phyloP scores from a whole-genome alignment of 2,888 invertebrate species.

The Shargacucullia verbasci region DNA sequence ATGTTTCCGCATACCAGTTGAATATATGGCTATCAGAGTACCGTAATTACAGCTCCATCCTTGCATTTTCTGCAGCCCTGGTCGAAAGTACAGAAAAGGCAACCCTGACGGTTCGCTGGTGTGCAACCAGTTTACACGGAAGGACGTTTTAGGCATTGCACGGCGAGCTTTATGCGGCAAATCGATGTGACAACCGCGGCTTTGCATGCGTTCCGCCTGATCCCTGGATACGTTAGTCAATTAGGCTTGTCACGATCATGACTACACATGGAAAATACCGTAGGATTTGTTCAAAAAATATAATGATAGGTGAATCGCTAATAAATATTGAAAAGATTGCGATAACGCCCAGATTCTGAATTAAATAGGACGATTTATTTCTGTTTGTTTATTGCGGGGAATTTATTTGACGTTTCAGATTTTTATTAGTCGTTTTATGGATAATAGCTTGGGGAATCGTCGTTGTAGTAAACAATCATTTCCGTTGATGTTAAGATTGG shows the following conservation, averaged over 20 bases:
- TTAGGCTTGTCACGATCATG: conserved; percentile 69
- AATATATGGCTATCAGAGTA: conserved; percentile 40
- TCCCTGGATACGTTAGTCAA: conserved; percentile 68
- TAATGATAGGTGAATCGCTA: conserved; percentile 56
- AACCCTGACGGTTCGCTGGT: conserved; percentile 65
- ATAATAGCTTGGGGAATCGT: conserved; percentile 30
- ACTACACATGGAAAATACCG: conserved; percentile 59
- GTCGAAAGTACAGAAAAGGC: conserved; percentile 51
- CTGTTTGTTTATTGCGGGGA: conserved; percentile 33
- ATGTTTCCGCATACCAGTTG: conserved; percentile 29
- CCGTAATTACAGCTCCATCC: conserved; percentile 40
- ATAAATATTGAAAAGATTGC: conserved; percentile 55
- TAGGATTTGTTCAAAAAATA: conserved; percentile 50
- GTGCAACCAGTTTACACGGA: conserved; percentile 80
- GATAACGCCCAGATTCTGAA: conserved; percentile 47
- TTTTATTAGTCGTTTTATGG: conserved; percentile 42
- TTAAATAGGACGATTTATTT: conserved; percentile 51
- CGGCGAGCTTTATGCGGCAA: conserved; percentile 71
- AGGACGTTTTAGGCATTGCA: conserved; percentile 81
- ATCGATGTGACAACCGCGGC: conserved; percentile 75
- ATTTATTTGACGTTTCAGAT: conserved; percentile 45
- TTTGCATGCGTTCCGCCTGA: conserved; percentile 73
- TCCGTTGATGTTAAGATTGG: conserved; percentile 43
- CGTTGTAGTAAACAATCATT: conserved; percentile 47
- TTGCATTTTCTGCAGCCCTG: conserved; percentile 40